phyloP scores from a whole-genome alignment of 37 sponge, comb jelly and placozoan species.

The Dysidea cf. avara region DNA sequence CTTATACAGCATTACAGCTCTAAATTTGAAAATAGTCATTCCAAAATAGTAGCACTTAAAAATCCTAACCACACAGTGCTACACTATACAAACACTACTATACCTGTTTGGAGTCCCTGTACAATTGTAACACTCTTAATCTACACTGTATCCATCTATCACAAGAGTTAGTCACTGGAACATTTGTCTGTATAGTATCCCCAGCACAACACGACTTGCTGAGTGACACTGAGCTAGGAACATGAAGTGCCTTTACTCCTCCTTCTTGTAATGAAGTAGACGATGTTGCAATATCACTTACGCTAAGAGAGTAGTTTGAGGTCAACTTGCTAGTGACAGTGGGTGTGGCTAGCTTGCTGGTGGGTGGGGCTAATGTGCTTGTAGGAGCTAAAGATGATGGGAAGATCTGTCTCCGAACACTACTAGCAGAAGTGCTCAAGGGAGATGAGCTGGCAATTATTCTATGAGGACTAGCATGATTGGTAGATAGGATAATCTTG shows the following conservation, averaged over 20 bases:
- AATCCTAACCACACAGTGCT: too few relatives aligned
- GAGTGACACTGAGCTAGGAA: slow-evolving; percentile 12
- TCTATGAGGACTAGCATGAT: too few relatives aligned
- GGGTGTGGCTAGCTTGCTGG: not conserved
- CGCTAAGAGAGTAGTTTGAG: not conserved
- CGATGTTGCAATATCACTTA: slow-evolving; percentile 10
- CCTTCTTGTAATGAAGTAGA: not conserved
- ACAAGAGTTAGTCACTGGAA: slow-evolving; percentile 30
- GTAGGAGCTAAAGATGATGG: not conserved
- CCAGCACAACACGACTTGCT: slow-evolving; percentile 37
- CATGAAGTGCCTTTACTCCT: not conserved
- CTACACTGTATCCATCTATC: slow-evolving; percentile 48
- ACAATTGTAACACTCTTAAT: slow-evolving; percentile 5
- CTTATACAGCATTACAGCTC: too few relatives aligned
- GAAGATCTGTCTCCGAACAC: too few relatives aligned
- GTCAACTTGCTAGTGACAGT: not conserved
- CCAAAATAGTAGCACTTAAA: too few relatives aligned
- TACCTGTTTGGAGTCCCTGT: slow-evolving; percentile 7
- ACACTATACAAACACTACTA: too few relatives aligned
- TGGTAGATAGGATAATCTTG: too few relatives aligned
- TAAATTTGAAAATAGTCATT: too few relatives aligned
- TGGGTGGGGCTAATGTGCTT: not conserved
- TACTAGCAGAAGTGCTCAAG: too few relatives aligned
- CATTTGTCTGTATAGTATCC: slow-evolving; percentile 1
- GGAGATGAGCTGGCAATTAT: not conserved